Base-by-base conservation (phyloP, 2,113 vertebrate genomes). In the Trachemys scripta region DNA sequence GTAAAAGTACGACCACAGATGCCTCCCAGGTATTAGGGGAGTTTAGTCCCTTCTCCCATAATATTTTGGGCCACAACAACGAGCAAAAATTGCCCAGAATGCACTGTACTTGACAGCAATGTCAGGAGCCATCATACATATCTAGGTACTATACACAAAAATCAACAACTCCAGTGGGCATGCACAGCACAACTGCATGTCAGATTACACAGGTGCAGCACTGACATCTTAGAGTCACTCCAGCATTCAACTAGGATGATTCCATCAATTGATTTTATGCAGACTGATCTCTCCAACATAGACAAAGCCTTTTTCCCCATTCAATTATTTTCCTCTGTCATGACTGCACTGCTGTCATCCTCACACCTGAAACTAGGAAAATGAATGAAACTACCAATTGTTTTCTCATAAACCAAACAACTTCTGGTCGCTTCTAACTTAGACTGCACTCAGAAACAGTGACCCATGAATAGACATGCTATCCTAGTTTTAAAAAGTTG, bases 221-320 rank as follows among this genome's bases (percentile, higher is more conserved):
- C 17, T 49, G 25, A 16, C 19, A 3, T 5, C 4, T 29, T 62
- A 27, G 20, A 45, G 45, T 42, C 19, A 4, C 6, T 51, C 69
- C 0, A 0, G 57, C 7, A 80, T 3, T 45, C 62, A 87, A 47
- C 1, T 29, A 4, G 1, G 79, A 42, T 84, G 0, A 11, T 10
- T 6, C 7, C 5, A 65, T 56, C 84, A 92, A 57, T 2, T 3
- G 11, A 85, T 38, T 45, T 54, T 29, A 79, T 7, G 3, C 5
- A 3, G 4, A 31, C 4, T 90, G 88, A 16, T 75, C 53, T 49
- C 76, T 0, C 45, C 45, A 0, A 81, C 24, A 25, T 24, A 83
- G 1, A 1, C 69, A 72, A 72, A 20, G n/a, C 69, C n/a, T 38
- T 72, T 17, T n/a, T 38, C 69, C n/a, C 9, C 69, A 20, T 72